Base-by-base conservation (phyloP, 2,797 vertebrate species). In the Tragelaphus oryx region DNA sequence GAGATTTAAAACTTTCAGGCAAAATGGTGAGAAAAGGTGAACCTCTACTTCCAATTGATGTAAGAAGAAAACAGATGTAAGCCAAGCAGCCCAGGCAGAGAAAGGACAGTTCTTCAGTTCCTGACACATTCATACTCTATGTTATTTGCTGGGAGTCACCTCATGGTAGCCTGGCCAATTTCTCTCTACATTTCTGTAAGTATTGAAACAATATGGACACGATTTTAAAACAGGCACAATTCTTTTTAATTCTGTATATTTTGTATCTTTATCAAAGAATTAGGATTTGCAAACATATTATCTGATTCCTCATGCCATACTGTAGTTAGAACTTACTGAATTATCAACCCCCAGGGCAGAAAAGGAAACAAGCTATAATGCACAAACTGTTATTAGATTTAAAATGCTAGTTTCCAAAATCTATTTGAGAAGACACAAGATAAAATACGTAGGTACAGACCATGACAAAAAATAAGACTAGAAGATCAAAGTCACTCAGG, bases 171-270 rank as follows among this genome's bases (percentile, higher is more conserved):
- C 68, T 5, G 8, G 3, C 3, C 33, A 41, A 52, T 83, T 68
- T 6, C 54, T 92, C 83, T 54, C 52, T 48, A n/a, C 55, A 65
- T 41, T 78, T 80, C 48, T 37, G 24, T 82, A 68, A 78, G 79
- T 71, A 71, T 16, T 59, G 11, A 37, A 54, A 88, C 82, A 41
- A 24, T 60, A n/a, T 14, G 11, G 33, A 5, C 4, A 2, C 0
- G 28, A n/a, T 68, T 85, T 76, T 55, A 74, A 41, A 74, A 68
- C 16, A 88, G 16, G 28, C 44, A 89, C 8, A 37, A 8, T 75
- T 41, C 41, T 41, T 33, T 28, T 74, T 62, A 41, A 60, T 79
- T 68, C 24, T 33, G n/a, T 17, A 30, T 17, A 13, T 30, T 41
- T 16, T 14, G 5, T 14, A 0, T 78, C 41, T 14, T 10, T 46